phyloP scores from a whole-genome alignment of 53 echinoderm and acorn worm genomes.

The Crossaster papposus region DNA sequence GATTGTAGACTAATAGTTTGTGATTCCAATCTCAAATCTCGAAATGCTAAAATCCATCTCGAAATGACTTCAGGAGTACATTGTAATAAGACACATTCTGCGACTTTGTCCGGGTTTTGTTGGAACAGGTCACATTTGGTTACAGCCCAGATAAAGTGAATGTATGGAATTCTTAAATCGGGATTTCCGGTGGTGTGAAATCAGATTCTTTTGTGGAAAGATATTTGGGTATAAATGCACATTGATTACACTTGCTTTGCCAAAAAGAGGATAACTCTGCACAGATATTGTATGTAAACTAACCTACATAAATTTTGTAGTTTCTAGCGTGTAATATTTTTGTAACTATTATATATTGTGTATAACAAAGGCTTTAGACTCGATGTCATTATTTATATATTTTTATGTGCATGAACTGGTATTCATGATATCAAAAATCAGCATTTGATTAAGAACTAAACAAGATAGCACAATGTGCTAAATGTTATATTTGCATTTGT shows the following conservation, averaged over 20 bases:
- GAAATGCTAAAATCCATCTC: too few species aligned
- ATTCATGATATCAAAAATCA: not conserved
- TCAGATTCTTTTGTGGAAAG: not conserved
- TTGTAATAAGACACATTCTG: too few species aligned
- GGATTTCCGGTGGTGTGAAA: not conserved
- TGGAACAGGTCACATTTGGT: too few species aligned
- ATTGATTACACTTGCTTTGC: not conserved
- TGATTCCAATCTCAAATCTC: too few species aligned
- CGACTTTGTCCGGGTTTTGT: too few species aligned
- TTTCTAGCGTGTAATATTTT: conserved; percentile 19
- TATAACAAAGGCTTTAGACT: conserved; percentile 15
- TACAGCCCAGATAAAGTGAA: not conserved
- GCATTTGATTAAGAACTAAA: not conserved
- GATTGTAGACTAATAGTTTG: too few species aligned
- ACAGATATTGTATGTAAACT: not conserved
- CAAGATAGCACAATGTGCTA: not conserved
- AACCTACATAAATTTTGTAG: conserved; percentile 3
- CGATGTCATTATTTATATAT: not conserved
- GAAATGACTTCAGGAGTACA: too few species aligned
- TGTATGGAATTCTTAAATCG: not conserved
- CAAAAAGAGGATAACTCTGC: not conserved
- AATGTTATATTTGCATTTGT: not conserved
- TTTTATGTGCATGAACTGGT: not conserved
- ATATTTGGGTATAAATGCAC: not conserved
- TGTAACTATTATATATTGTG: conserved; percentile 12